Percentiles rank a stretch among this genome's conserved stretches.
phyloP scores from a whole-genome alignment of 2,888 invertebrate genomes.

The Diplolepis rosae region DNA sequence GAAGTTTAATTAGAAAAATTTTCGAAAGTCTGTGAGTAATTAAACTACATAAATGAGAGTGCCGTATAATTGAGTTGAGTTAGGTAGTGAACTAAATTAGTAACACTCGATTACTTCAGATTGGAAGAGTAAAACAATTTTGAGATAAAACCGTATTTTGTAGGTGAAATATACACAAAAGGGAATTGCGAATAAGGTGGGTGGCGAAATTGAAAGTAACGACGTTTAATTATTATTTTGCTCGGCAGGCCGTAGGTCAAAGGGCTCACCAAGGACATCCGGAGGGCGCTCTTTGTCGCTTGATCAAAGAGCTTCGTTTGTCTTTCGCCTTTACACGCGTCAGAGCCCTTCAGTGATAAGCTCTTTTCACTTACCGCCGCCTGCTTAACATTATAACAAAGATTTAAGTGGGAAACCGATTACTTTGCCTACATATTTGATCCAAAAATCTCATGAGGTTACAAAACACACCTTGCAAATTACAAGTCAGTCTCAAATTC shows the following conservation, averaged over 20 bases:
- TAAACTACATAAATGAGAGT: no score
- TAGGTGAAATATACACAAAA: slow-evolving; percentile 3
- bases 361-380: slow-evolving; percentile 31
- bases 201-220: slow-evolving; percentile 41
- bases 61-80: neutral
- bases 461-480: no score
- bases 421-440: neutral
- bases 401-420: slow-evolving; percentile 11
- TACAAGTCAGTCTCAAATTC: no score
- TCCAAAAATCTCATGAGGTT: neutral
- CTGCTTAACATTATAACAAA: slow-evolving; percentile 35
- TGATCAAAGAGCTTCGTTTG: slow-evolving; percentile 56
- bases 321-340: slow-evolving; percentile 53
- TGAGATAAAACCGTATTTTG: neutral
- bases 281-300: slow-evolving; percentile 51
- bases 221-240: slow-evolving; percentile 63
- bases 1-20: no score
- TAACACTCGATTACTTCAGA: neutral
- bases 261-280: slow-evolving; percentile 44
- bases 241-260: slow-evolving; percentile 55
- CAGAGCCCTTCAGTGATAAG: slow-evolving; percentile 46
- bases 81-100: neutral
- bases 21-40: no score
- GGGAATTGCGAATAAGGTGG: neutral
- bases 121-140: neutral